Evolutionary conservation across 1,140 invertebrate species (phyloP).

Genomic region (Zaprionus ornatus): DNA sequence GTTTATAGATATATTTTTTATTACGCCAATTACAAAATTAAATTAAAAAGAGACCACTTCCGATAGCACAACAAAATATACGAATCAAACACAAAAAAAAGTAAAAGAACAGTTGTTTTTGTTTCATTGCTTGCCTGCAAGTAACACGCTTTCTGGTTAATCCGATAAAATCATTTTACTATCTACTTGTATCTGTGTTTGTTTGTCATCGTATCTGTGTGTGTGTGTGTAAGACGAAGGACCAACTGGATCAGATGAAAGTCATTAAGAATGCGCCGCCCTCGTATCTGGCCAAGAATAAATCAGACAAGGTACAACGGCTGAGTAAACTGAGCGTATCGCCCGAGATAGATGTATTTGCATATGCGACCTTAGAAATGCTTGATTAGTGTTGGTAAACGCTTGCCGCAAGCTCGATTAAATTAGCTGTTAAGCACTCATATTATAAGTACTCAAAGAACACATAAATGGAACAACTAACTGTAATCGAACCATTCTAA

Average conservation of each 20-base stretch:
- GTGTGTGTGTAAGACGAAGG: conserved; percentile 69
- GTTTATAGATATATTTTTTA: conserved; percentile 56
- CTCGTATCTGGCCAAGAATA: conserved; percentile 92
- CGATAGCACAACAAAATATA: conserved; percentile 24
- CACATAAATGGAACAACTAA: conserved; percentile 45
- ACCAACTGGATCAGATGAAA: conserved; percentile 90
- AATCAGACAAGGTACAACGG: conserved; percentile 91
- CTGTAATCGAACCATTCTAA: conserved; percentile 61
- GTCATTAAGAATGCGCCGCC: conserved; percentile 91
- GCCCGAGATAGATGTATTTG: conserved; percentile 31
- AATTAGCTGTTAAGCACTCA: conserved; percentile 31
- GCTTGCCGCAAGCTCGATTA: conserved; percentile 41
- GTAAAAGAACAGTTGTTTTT: conserved; percentile 8
- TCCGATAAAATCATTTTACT: conserved; percentile 13
- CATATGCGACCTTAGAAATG: conserved; percentile 30
- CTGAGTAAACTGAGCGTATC: conserved; percentile 13
- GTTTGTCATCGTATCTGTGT: not conserved
- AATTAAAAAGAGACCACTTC: conserved; percentile 30
- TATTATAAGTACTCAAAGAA: conserved; percentile 8
- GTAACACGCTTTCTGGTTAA: conserved; percentile 16
- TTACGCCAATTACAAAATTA: conserved; percentile 34
- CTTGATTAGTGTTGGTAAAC: conserved; percentile 66
- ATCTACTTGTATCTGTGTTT: conserved; percentile 13
- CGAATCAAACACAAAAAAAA: conserved; percentile 6
- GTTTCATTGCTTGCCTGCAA: conserved; percentile 26